Evolutionary conservation across 2,888 invertebrate genomes (phyloP), one percentile per base, ranked within the genome.

Genomic region (Epiblema foenella): DNA sequence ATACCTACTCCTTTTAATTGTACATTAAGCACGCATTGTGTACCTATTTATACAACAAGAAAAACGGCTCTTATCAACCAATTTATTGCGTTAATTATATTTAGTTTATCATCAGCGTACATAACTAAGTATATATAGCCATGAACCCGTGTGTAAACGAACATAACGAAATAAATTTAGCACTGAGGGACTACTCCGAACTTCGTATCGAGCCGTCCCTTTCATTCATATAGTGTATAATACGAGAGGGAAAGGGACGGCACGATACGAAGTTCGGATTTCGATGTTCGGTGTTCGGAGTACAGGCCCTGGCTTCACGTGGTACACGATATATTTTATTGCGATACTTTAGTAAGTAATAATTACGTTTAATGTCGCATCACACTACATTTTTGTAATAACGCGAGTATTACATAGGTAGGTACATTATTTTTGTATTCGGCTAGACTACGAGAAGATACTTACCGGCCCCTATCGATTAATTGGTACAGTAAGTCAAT

Each of bases 51-150:
- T 66, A 56, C 46, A 15, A 63, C 57, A 52, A 12, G 60, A 71
- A 56, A 24, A 54, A 67, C 66, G 62, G 62, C 11, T 62, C 60
- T 71, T 57, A 71, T 71, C 71, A 56, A 60, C 59, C 66, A 46
- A 57, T 66, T 54, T 71, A 67, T 71, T 66, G 71, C 62, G 71
- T 70, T 71, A 71, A 71, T 67, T 66, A 71, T 60, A 57, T 71
- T 70, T 62, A 67, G 60, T 67, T n/a, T 71, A 62, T 71, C 70
- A 71, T 46, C 29, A n/a, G n/a, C 15, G 42, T n/a, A 46, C 46
- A 15, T 46, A 46, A 7, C n/a, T 46, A 46, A 33, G 18, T 29
- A 24, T 9, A 15, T 5, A 15, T 37, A 11, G 39, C 39, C 7
- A 59, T 33, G 17, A 11, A 12, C 46, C 24, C 11, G 12, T 20